Evolutionary conservation across 2,113 vertebrate genomes (phyloP), one percentile per base, ranked within the genome.

Genomic region (Callorhinus ursinus): DNA sequence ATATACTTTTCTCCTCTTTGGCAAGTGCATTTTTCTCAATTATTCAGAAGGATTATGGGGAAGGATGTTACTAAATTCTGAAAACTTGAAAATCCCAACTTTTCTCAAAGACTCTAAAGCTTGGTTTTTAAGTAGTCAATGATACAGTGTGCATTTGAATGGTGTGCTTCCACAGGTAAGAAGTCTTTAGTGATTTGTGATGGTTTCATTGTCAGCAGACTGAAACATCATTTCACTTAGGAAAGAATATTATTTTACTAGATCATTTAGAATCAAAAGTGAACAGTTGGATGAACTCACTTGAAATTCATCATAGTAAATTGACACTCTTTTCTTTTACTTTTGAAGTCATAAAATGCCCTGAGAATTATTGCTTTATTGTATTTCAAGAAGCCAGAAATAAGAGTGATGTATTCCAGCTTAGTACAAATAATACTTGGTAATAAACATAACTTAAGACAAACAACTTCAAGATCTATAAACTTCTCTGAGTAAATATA

Each of bases 141-240:
- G 4, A 72, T 63, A 51, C 65, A 26, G 2, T 88, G 39, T 55
- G 15, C 21, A 80, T 96, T 95, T 4, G 96, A 83, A 84, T n/a
- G 1, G 7, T 36, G 24, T 83, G 15, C 77, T 46, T 8, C 1
- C 72, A 39, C 33, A 77, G n/a, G 5, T 22, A 79, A 7, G 22
- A 74, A 39, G 4, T 3, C 72, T 87, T 95, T 69, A 53, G 93
- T 97, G 80, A 51, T 98, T 97, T 97, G 0, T 76, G 74, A 59
- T 94, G 39, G 15, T 96, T 97, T 97, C 89, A 71, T 95, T 96
- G 85, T 98, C 84, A 96, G 24, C 22, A 79, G 3, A 92, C 36
- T 63, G 67, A 96, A 89, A n/a, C 22, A 88, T 98, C 72, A 36
- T 76, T 98, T 95, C 55, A n/a, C 49, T 89, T 86, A 49, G 24